These are phyloP conservation scores for Andrena haemorrhoa DNA, from an alignment of 2,888 invertebrate genomes.

Conservation along the genomic window DNA sequence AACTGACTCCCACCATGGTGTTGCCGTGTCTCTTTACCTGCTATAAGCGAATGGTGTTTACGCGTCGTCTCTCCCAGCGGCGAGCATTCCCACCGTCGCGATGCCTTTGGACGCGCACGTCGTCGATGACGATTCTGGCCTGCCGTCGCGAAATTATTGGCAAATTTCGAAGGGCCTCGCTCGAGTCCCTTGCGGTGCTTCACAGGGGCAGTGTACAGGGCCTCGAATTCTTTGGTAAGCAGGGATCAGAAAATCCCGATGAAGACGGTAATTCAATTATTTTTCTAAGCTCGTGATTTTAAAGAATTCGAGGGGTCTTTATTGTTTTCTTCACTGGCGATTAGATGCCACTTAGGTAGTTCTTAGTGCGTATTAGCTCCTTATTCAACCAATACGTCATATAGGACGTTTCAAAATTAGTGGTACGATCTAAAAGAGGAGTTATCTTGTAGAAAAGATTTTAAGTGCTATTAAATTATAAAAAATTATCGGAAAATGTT, in stretches of 20 bases:
- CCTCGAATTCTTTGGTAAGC: not conserved
- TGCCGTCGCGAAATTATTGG: not conserved
- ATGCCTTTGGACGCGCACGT: not conserved
- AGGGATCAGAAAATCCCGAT: too few species aligned
- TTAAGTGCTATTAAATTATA: too few species aligned
- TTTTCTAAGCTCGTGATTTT: not conserved
- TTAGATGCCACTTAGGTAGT: conserved; percentile 50
- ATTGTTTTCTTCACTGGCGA: not conserved
- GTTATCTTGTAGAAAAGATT: too few species aligned
- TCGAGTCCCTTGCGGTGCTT: not conserved
- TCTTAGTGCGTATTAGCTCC: conserved; percentile 56
- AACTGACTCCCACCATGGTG: conserved; percentile 83
- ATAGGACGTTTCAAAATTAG: not conserved
- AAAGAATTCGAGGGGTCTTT: not conserved
- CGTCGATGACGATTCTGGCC: conserved; percentile 2
- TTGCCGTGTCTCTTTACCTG: conserved; percentile 78
- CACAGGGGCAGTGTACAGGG: not conserved
- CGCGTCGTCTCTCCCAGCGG: conserved; percentile 53
- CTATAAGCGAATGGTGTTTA: conserved; percentile 77
- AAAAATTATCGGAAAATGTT: too few species aligned
- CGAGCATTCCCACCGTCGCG: conserved; percentile 22
- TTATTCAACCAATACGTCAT: conserved; percentile 33
- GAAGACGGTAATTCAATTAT: not conserved
- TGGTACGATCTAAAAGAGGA: not conserved
- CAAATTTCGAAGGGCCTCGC: not conserved